Evolutionary conservation across 2,797 vertebrate species (phyloP), one percentile per base, ranked within the genome.

Genomic region (Sparidentex hasta): DNA sequence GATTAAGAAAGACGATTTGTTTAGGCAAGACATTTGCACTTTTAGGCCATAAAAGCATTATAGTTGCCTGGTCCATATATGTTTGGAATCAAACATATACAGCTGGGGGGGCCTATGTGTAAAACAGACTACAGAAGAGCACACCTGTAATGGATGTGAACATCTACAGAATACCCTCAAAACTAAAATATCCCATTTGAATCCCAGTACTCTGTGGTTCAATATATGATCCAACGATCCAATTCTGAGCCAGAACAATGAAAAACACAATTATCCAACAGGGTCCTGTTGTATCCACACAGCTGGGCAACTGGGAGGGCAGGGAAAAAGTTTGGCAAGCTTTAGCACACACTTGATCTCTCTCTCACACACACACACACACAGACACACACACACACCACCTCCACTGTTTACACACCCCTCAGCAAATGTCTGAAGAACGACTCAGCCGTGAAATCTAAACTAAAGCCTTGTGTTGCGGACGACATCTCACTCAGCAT

Each of bases 371-470:
- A 71, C 64, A 75, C 81, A 86, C 29, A 33, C 71, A 83, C 76
- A 71, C 82, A 69, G 73, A 72, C 64, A 75, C 81, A 86, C 83
- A 81, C 44, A 74, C 67, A 74, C 66, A 69, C 27, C 71, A 52
- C 70, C 76, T 70, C 76, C 71, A 62, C 61, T 88, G 85, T 91
- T 91, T 88, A 74, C 86, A 85, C 71, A 74, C 57, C 73, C 56
- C 72, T 84, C 23, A 87, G 86, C 74, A 90, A 91, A 91, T 57
- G 76, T 62, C 81, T 83, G 65, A 65, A 85, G 69, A 78, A 78
- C 55, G 67, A 86, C 38, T 20, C 71, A 47, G 73, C 52, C 52
- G n/a, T 74, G 84, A 90, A 74, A 86, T 69, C 72, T 66, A 68
- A 80, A 77, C 65, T 71, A 46, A 80, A 87, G 62, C 46, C 61